Evolutionary conservation across 2,113 vertebrate species (phyloP).

Genomic region (Lepidothrix coronata): DNA sequence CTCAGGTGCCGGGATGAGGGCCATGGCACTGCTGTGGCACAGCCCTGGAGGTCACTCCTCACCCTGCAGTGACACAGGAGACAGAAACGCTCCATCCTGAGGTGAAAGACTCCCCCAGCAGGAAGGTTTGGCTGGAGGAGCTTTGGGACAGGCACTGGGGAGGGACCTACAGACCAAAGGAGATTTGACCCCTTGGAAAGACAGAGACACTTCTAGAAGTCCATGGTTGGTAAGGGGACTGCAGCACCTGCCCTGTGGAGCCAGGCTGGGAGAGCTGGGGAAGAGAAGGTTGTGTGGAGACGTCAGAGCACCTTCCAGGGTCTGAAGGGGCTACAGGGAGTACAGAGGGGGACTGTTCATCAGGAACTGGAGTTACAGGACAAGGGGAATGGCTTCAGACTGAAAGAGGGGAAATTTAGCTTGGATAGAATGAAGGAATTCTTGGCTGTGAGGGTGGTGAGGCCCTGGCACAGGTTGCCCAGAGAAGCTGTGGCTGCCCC

Average conservation of each 20-base stretch:
- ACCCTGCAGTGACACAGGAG: neutral
- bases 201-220: neutral
- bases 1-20: neutral
- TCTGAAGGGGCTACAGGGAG: neutral
- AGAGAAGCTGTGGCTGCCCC: neutral
- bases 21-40: neutral
- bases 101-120: neutral
- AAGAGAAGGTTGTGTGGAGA: neutral
- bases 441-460: fast-evolving
- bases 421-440: neutral
- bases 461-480: neutral
- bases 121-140: neutral
- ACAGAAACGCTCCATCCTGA: neutral
- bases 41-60: neutral
- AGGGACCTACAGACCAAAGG: neutral
- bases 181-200: neutral
- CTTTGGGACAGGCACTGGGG: fast-evolving
- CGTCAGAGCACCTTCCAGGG: neutral
- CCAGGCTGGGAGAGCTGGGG: neutral
- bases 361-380: neutral
- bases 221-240: fast-evolving
- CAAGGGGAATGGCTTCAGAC: neutral
- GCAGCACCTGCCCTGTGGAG: neutral
- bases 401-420: neutral
- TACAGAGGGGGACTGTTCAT: neutral